phyloP scores from a whole-genome alignment of 2,113 vertebrate species.

The Malurus elegans region DNA sequence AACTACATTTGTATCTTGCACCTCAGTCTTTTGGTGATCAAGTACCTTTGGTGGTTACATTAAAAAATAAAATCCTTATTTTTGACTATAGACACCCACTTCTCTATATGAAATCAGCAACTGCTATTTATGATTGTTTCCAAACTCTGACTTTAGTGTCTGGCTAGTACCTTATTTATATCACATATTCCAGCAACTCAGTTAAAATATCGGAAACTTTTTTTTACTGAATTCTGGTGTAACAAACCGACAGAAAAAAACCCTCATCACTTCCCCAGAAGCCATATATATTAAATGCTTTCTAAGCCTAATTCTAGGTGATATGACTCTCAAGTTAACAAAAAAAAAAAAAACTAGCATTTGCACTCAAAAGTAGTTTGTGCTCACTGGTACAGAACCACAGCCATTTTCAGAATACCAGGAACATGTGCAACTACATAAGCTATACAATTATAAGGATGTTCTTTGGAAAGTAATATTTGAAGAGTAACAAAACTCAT shows the following conservation, averaged over 20 bases:
- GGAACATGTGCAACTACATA: background rate
- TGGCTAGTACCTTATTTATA: background rate
- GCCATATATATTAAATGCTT: background rate
- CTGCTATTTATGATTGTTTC: background rate
- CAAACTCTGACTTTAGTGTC: background rate
- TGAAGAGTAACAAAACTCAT: slow-evolving; percentile 73
- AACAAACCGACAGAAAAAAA: background rate
- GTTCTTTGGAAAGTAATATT: slow-evolving; percentile 59
- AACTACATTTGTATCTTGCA: background rate
- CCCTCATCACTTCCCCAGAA: background rate
- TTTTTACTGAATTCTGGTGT: background rate
- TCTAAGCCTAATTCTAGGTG: background rate
- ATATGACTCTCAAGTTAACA: background rate
- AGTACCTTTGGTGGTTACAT: background rate
- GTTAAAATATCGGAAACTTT: background rate
- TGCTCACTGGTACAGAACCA: slow-evolving; percentile 18
- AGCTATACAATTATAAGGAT: slow-evolving; percentile 43
- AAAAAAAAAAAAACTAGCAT: background rate
- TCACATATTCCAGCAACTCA: background rate
- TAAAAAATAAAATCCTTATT: background rate
- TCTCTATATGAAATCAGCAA: background rate
- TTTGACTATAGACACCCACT: background rate
- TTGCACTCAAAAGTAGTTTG: background rate
- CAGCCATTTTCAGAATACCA: background rate
- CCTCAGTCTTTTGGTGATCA: background rate